A percentile compares a stretch with the other conserved stretches of the same genome.
These are phyloP conservation scores for Adelphocoris suturalis DNA, from an alignment of 2,888 invertebrate genomes.

Conservation along the genomic window DNA sequence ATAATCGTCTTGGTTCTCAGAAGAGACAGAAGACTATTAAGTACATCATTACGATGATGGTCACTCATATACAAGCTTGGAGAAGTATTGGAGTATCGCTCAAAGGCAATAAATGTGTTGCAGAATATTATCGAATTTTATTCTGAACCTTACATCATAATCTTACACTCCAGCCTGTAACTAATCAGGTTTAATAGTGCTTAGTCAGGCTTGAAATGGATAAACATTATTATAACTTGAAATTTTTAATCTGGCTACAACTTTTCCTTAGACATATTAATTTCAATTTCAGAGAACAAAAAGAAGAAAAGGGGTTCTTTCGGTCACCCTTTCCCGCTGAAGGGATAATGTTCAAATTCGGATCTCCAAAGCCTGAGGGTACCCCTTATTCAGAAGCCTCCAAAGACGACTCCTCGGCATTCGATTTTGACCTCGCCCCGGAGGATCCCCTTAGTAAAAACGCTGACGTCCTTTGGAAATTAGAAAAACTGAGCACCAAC, in stretches of 20 bases:
- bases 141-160: too few species aligned
- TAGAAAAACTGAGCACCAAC: constrained; percentile 74
- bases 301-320: constrained; percentile 64
- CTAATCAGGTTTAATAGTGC: too few species aligned
- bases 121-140: too few species aligned
- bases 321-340: constrained; percentile 66
- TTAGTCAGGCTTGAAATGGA: too few species aligned
- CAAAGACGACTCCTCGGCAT: constrained; percentile 61
- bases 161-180: too few species aligned
- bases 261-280: not conserved
- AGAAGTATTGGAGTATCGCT: too few species aligned
- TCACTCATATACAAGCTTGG: too few species aligned
- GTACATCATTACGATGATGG: too few species aligned
- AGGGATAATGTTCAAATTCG: constrained; percentile 69
- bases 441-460: constrained; percentile 69
- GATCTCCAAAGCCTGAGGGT: constrained; percentile 61
- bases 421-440: constrained; percentile 63
- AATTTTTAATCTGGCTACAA: not conserved
- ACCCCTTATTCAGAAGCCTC: constrained; percentile 64
- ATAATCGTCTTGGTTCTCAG: too few species aligned
- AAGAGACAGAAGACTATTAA: too few species aligned
- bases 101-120: too few species aligned
- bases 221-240: too few species aligned
- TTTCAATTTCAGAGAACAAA: constrained; percentile 57
- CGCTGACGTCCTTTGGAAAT: constrained; percentile 72